Evolutionary conservation across 2,888 invertebrate genomes (phyloP).

Genomic region (Petrolisthes manimaculis): DNA sequence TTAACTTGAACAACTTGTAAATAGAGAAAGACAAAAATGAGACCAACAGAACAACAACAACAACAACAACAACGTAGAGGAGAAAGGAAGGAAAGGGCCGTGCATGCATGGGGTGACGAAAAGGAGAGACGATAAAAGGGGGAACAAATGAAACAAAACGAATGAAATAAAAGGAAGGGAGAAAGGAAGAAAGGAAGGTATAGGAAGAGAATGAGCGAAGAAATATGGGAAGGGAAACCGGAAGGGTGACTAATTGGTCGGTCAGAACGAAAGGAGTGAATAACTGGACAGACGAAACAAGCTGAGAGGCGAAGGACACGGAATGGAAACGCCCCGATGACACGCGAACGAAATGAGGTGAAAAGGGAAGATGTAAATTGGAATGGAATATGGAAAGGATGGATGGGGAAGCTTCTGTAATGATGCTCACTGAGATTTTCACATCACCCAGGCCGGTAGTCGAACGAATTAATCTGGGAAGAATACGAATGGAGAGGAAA

Average conservation of each 20-base stretch:
- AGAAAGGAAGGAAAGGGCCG: too few species aligned
- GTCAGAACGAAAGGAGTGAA: neutral
- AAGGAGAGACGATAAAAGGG: neutral
- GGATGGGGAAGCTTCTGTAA: too few species aligned
- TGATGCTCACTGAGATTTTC: neutral
- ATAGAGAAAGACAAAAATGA: too few species aligned
- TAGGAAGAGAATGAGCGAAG: neutral
- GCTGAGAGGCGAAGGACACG: neutral
- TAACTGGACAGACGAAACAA: neutral
- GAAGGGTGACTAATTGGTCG: constrained; percentile 12
- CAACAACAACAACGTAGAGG: too few species aligned
- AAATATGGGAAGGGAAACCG: neutral
- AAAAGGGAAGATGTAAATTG: neutral
- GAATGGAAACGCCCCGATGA: neutral
- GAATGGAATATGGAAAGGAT: neutral
- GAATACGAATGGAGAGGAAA: too few species aligned
- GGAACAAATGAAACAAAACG: neutral
- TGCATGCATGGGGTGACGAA: too few species aligned
- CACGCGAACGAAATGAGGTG: neutral
- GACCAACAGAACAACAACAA: too few species aligned
- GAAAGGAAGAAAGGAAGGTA: neutral
- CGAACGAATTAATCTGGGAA: neutral
- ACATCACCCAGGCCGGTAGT: neutral
- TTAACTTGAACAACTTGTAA: too few species aligned
- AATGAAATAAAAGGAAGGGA: neutral